A percentile compares a stretch with the other conserved stretches of the same genome.
phyloP scores from a whole-genome alignment of 2,888 invertebrate species.

The Coronaproctus castanopsis region DNA sequence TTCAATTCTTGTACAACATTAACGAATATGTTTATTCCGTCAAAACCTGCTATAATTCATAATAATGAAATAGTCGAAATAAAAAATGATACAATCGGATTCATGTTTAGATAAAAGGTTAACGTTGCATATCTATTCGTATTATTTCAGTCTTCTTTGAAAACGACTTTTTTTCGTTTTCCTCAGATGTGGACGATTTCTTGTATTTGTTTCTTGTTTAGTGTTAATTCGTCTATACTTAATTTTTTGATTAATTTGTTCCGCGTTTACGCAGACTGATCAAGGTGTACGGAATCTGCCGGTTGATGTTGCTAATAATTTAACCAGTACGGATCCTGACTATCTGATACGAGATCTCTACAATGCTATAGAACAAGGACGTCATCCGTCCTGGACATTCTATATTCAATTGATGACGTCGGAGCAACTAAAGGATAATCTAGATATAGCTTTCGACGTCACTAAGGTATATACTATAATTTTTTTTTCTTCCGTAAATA shows the following conservation, averaged over 20 bases:
- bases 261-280: conserved; percentile 36
- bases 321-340: conserved; percentile 63
- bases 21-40: too few species aligned
- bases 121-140: too few species aligned
- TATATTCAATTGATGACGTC: conserved; percentile 77
- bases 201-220: too few species aligned
- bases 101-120: too few species aligned
- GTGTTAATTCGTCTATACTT: too few species aligned
- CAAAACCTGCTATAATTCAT: too few species aligned
- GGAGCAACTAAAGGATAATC: conserved; percentile 54
- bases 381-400: conserved; percentile 56
- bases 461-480: conserved; percentile 61
- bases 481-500: not conserved
- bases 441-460: conserved; percentile 80
- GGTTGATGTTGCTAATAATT: conserved; percentile 42
- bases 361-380: conserved; percentile 59
- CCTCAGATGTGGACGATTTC: too few species aligned
- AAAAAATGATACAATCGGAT: too few species aligned
- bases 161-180: too few species aligned
- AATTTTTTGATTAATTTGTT: not conserved
- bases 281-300: conserved; percentile 69
- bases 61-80: too few species aligned
- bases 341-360: conserved; percentile 73
- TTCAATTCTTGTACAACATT: too few species aligned
- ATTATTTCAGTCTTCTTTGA: too few species aligned